These are phyloP conservation scores for Callyntrura sp. DNA, from an alignment of 2,888 invertebrate species.

Conservation along the genomic window DNA sequence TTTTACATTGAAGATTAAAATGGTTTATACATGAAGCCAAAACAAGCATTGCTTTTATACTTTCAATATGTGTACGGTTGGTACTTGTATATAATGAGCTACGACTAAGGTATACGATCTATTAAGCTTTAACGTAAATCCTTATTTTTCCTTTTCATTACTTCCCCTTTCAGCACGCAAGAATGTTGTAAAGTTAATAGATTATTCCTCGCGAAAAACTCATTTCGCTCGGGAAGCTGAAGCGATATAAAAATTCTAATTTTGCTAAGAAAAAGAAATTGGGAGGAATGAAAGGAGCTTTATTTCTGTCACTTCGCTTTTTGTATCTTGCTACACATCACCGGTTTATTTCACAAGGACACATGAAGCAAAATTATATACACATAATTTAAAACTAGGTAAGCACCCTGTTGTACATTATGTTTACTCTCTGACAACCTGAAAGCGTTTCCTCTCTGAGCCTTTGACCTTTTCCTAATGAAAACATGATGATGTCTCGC, in stretches of 20 bases:
- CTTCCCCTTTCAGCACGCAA: conserved; percentile 17
- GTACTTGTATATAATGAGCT: neutral
- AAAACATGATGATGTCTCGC: neutral
- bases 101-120: neutral
- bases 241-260: conserved; percentile 47
- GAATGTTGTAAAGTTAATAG: conserved; percentile 29
- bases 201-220: conserved; percentile 50
- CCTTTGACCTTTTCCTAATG: conserved; percentile 42
- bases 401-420: neutral
- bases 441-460: no score
- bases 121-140: conserved; percentile 14
- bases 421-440: no score
- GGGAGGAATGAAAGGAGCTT: conserved; percentile 41
- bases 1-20: conserved; percentile 30
- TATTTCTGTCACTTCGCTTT: neutral
- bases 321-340: neutral
- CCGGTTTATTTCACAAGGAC: neutral
- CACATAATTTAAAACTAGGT: neutral
- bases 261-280: conserved; percentile 36
- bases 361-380: conserved; percentile 17
- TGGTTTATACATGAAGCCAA: neutral
- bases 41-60: neutral
- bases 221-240: conserved; percentile 36
- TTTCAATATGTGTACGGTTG: neutral
- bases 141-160: conserved; percentile 43